These are phyloP conservation scores for Lonchura striata DNA, from an alignment of 2,113 vertebrate genomes.

Conservation along the genomic window DNA sequence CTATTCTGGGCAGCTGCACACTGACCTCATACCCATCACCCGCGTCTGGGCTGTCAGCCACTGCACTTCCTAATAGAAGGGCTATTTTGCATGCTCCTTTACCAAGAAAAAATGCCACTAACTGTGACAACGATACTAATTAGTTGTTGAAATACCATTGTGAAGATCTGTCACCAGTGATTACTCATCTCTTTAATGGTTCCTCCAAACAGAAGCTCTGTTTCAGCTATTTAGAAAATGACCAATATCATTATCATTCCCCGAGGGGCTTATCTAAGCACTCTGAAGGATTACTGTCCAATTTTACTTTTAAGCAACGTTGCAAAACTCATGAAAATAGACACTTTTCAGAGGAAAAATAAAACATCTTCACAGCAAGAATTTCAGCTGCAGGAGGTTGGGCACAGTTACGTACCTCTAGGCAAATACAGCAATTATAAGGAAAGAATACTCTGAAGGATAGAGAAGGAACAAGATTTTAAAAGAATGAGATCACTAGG, in stretches of 20 bases:
- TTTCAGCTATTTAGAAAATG: slow-evolving; percentile 63
- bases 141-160: slow-evolving; percentile 64
- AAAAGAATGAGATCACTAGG: background rate
- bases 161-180: slow-evolving; percentile 56
- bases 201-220: slow-evolving; percentile 43
- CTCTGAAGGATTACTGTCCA: slow-evolving; percentile 44
- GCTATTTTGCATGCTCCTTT: slow-evolving; percentile 29
- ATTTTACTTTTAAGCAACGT: slow-evolving; percentile 38
- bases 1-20: slow-evolving; percentile 36
- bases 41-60: background rate
- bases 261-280: slow-evolving; percentile 30
- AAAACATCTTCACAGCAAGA: slow-evolving; percentile 9
- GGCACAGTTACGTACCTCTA: background rate
- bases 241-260: slow-evolving; percentile 48
- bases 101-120: slow-evolving; percentile 12
- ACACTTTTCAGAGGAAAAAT: background rate
- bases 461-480: background rate
- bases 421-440: slow-evolving; percentile 19
- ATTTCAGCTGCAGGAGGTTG: background rate
- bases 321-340: slow-evolving; percentile 42
- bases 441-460: background rate
- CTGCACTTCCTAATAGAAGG: background rate
- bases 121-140: slow-evolving; percentile 61
- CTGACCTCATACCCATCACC: slow-evolving; percentile 42
- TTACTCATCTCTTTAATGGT: slow-evolving; percentile 56